Evolutionary conservation across 2,888 invertebrate species (phyloP).

Genomic region (Apamea epomidion): DNA sequence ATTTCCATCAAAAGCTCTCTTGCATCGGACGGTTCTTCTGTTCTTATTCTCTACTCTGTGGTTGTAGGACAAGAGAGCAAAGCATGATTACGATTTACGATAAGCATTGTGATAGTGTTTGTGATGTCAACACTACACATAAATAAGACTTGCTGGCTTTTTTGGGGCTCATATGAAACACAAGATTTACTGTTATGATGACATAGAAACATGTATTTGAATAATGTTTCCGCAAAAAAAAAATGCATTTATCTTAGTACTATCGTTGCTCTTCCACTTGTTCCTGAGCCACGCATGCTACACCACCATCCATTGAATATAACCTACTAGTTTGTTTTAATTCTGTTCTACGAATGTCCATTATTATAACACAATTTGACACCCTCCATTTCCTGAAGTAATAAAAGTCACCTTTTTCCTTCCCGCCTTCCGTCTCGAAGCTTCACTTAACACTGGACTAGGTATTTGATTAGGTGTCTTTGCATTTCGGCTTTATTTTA

Average conservation of each 20-base stretch:
- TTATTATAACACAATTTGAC: not conserved
- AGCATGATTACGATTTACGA: constrained; percentile 54
- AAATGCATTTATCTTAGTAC: not conserved
- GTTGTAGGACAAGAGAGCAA: constrained; percentile 8
- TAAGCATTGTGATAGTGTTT: constrained; percentile 46
- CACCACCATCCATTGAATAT: not conserved
- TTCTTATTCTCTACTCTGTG: constrained; percentile 13
- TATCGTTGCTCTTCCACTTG: not conserved
- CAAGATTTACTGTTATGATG: constrained; percentile 27
- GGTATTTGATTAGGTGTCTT: constrained; percentile 3
- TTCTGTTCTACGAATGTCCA: not conserved
- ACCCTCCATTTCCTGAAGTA: constrained; percentile 16
- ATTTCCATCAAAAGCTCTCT: not conserved
- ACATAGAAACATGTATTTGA: constrained; percentile 2
- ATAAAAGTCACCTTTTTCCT: not conserved
- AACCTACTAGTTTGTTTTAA: not conserved
- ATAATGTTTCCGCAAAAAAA: not conserved
- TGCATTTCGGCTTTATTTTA: constrained; percentile 22
- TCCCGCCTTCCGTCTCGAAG: not conserved
- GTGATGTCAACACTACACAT: constrained; percentile 33
- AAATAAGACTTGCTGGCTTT: constrained; percentile 26
- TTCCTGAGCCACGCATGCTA: too few relatives aligned
- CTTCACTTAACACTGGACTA: not conserved
- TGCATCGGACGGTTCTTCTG: constrained; percentile 2
- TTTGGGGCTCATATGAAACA: constrained; percentile 13